Evolutionary conservation across 2,888 invertebrate species (phyloP).

Genomic region (Volucella inflata): DNA sequence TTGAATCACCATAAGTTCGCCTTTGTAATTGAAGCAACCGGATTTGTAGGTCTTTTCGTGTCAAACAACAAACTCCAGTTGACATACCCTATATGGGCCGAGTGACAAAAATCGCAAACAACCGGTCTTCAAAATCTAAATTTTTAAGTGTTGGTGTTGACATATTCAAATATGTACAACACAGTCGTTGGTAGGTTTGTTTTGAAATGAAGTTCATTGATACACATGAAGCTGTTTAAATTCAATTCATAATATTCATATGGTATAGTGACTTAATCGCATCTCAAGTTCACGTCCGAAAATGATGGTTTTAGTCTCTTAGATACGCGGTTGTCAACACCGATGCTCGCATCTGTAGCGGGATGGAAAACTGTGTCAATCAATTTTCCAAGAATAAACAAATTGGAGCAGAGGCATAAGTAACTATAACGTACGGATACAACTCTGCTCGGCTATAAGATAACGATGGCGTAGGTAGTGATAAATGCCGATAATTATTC

Average conservation of each 20-base stretch:
- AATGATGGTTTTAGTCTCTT: background rate
- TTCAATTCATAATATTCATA: background rate
- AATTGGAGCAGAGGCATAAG: background rate
- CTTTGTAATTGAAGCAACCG: too few relatives aligned
- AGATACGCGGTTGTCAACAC: background rate
- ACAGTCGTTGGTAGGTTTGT: slow-evolving; percentile 15
- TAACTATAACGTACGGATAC: too few relatives aligned
- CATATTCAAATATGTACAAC: slow-evolving; percentile 11
- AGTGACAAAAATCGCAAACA: too few relatives aligned
- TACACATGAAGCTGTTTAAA: background rate
- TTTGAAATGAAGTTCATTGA: slow-evolving; percentile 15
- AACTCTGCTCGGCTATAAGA: too few relatives aligned
- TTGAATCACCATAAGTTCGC: too few relatives aligned
- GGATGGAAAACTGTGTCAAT: background rate
- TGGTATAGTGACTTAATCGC: background rate
- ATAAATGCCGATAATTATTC: too few relatives aligned
- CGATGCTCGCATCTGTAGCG: background rate
- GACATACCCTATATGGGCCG: too few relatives aligned
- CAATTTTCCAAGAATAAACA: background rate
- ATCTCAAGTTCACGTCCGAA: background rate
- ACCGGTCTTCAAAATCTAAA: too few relatives aligned
- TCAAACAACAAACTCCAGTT: too few relatives aligned
- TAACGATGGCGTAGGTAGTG: too few relatives aligned
- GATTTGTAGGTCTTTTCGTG: too few relatives aligned
- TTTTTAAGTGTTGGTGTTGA: slow-evolving; percentile 1